Evolutionary conservation across 2,797 vertebrate genomes (phyloP).

Genomic region (Hylomyscus alleni): DNA sequence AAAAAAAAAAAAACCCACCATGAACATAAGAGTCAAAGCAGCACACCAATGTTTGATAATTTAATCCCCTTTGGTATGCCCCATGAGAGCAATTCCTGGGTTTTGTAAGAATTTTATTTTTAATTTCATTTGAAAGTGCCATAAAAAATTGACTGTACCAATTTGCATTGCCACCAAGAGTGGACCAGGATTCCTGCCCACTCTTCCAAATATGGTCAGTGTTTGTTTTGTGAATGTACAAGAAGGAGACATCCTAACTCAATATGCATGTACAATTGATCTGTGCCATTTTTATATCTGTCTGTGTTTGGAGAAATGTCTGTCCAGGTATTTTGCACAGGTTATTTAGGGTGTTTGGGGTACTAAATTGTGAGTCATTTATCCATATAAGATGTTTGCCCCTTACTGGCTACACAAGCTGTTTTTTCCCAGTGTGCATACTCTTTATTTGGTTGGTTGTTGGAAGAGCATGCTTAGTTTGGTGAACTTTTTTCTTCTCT

Average conservation of each 20-base stretch:
- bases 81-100: neutral
- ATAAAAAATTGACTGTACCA: neutral
- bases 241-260: neutral
- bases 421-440: neutral
- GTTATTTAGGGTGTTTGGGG: neutral
- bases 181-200: neutral
- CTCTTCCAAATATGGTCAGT: neutral
- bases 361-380: neutral
- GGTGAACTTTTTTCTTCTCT: neutral
- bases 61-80: neutral
- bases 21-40: neutral
- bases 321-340: neutral
- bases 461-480: neutral
- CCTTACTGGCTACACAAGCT: neutral
- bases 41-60: neutral
- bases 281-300: neutral
- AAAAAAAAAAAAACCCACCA: neutral
- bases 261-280: neutral
- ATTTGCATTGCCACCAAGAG: no score
- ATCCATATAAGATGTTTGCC: neutral
- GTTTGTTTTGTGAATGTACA: neutral
- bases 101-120: neutral
- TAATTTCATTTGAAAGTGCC: neutral
- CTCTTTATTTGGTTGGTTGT: neutral
- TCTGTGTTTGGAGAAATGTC: neutral